Evolutionary conservation across 2,113 vertebrate genomes (phyloP), one percentile per base, ranked within the genome.

Genomic region (Gambusia holbrooki): DNA sequence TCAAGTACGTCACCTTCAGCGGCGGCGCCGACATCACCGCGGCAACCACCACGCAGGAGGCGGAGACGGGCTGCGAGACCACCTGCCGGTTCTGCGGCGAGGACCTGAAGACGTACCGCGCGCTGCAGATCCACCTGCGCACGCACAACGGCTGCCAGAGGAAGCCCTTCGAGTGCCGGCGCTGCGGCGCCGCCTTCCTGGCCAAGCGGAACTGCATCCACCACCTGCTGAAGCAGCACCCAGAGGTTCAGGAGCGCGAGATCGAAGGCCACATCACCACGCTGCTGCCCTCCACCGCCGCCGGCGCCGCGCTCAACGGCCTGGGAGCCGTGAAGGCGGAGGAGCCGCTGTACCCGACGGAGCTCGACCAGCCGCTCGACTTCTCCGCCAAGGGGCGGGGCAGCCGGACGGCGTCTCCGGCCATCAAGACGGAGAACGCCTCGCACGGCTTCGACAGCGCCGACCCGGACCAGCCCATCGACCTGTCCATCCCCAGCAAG

Each of bases 201-300:
- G 96, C 97, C 84, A 99, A 98, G 88, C 95, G 97, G 42, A 98
- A 98, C 82, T 99, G 98, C 88, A 94, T 99, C 88, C 97, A 98
- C 81, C 98, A 99, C 86, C 94, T 99, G 80, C 95, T 97, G 30
- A 98, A 98, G 90, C 97, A 99, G 87, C 98, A 99, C 88, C 93
- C 96, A 0, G 96, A 98, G 0, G 95, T 99, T 65, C 97, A 96
- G 12, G 98, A 99, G 89, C 89, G 90, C 1, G 97, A 99, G 90
- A 96, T 99, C 0, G 97, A 99, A 80, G 96, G 95, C 54, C 96
- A 97, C 45, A 96, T 99, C 54, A 90, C 97, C 78, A 94, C 92
- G 0, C 92, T 95, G 0, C 90, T 2, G 68, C 88, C 66, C 91
- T 94, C 0, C 89, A 92, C 80, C 90, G 88, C 74, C 72, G 90